Percentiles rank a stretch among this genome's conserved stretches.
Conservation (phyloP, 1,140 invertebrate species). For the Aphelenchoides besseyi region DNA sequence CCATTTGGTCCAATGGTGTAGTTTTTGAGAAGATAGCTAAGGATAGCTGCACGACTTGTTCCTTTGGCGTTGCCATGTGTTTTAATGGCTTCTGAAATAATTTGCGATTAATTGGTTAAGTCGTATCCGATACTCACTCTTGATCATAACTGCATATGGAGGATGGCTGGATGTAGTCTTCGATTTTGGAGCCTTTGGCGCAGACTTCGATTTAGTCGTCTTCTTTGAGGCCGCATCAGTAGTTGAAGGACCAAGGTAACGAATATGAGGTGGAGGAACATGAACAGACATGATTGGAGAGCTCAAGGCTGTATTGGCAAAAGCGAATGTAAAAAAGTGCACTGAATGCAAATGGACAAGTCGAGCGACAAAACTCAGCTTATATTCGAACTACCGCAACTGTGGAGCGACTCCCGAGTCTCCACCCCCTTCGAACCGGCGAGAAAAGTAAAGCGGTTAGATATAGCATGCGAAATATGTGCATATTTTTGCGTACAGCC, state of each 20-base stretch:
- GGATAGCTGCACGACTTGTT: constrained; percentile 62
- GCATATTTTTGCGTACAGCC: too few relatives aligned
- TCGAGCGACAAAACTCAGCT: background rate
- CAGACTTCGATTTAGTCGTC: constrained; percentile 46
- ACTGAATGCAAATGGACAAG: constrained; percentile 12
- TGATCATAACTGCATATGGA: constrained; percentile 42
- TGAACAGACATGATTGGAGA: constrained; percentile 6
- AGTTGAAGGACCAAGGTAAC: background rate
- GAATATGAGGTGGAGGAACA: background rate
- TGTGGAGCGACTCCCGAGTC: background rate
- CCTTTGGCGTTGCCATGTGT: constrained; percentile 51
- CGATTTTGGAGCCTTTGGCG: constrained; percentile 36
- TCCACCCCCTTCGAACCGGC: background rate
- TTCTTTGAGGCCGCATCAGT: background rate
- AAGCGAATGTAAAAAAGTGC: constrained; percentile 3
- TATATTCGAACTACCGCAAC: background rate
- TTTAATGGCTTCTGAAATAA: too few relatives aligned
- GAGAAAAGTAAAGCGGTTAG: background rate
- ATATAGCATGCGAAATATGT: too few relatives aligned
- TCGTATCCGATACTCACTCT: constrained; percentile 30
- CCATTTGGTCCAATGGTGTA: constrained; percentile 62
- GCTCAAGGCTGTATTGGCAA: background rate
- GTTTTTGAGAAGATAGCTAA: constrained; percentile 63
- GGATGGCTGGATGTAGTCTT: constrained; percentile 33
- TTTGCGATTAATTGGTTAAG: too few relatives aligned